These are phyloP conservation scores for Pseudorectes ferrugineus DNA, from an alignment of 2,113 vertebrate species.

Conservation along the genomic window DNA sequence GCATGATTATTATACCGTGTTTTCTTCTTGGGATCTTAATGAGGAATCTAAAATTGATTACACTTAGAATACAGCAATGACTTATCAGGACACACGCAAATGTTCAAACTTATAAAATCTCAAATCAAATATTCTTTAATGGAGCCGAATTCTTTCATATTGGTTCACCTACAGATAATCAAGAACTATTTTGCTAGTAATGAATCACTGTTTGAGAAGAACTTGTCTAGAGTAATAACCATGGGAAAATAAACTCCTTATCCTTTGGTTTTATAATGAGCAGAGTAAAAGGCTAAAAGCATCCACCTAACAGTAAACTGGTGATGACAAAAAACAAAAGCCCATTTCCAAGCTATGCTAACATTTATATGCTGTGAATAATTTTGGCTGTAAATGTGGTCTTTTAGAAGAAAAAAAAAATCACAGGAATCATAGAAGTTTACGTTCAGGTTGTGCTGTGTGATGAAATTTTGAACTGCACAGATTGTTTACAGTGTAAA, in stretches of 20 bases:
- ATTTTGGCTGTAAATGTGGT: background rate
- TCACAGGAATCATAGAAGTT: accelerated
- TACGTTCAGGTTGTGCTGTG: background rate
- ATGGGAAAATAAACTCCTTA: background rate
- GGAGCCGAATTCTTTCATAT: background rate
- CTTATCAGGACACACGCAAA: background rate
- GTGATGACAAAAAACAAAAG: background rate
- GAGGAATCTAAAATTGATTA: background rate
- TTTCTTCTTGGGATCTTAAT: background rate
- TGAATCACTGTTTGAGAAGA: background rate
- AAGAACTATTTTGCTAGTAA: background rate
- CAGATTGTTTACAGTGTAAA: background rate
- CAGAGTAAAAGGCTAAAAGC: background rate
- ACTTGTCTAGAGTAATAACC: background rate
- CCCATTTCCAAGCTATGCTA: background rate
- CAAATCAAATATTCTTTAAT: background rate
- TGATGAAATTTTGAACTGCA: background rate
- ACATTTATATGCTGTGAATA: background rate
- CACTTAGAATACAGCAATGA: background rate
- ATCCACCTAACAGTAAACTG: background rate
- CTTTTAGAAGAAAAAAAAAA: background rate
- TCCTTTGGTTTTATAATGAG: background rate
- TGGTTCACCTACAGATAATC: background rate
- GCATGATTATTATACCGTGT: background rate
- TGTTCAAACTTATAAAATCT: background rate